Evolutionary conservation across 2,797 vertebrate species (phyloP).

Genomic region (Eulemur mongoz): DNA sequence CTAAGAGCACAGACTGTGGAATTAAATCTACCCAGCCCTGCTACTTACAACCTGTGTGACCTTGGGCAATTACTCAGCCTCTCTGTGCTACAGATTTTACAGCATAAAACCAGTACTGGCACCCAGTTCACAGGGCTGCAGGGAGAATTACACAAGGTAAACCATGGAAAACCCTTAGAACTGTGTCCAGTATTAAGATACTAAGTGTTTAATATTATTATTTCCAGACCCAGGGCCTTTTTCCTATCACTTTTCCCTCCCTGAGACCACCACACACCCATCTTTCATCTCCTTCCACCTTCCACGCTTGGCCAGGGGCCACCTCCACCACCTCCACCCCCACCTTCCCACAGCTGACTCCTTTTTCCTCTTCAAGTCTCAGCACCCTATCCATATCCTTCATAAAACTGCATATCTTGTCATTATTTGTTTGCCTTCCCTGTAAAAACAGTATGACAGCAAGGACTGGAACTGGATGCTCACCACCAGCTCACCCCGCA

Average conservation of each 20-base stretch:
- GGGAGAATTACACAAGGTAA: background rate
- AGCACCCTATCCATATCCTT: background rate
- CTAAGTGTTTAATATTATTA: background rate
- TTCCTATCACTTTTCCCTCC: background rate
- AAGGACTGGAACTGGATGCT: background rate
- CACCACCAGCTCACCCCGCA: background rate
- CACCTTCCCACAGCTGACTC: background rate
- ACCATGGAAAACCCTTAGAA: background rate
- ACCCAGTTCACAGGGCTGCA: background rate
- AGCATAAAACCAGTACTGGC: background rate
- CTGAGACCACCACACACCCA: background rate
- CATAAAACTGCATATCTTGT: background rate
- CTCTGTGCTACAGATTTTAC: slow-evolving; percentile 35
- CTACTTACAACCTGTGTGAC: background rate
- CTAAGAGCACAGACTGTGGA: background rate
- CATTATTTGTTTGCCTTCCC: background rate
- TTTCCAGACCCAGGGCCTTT: background rate
- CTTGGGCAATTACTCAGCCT: background rate
- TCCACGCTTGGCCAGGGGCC: background rate
- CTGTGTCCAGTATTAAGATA: background rate
- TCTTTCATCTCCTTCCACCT: background rate
- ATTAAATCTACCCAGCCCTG: background rate
- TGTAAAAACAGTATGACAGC: background rate
- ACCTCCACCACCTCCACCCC: background rate
- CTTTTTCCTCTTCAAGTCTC: background rate